Conservation (phyloP, 2,113 vertebrate species). For the Xiphophorus maculatus region DNA sequence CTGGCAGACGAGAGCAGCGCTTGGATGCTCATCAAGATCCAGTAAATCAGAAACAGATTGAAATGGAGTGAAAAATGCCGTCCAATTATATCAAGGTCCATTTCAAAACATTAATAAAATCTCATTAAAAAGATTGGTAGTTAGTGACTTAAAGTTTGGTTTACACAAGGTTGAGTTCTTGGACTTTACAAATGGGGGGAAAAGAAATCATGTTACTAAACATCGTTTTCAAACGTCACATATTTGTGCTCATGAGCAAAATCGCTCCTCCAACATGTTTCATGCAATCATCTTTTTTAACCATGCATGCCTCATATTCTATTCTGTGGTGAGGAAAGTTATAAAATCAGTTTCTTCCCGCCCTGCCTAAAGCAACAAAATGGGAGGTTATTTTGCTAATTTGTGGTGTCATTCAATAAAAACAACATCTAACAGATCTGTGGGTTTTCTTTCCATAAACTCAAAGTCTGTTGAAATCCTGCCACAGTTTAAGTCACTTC, state of each 20-base stretch:
- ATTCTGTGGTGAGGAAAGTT: slow-evolving; percentile 7
- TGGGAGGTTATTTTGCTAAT: slow-evolving; percentile 15
- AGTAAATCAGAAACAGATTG: slow-evolving; percentile 74
- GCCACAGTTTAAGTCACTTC: neutral
- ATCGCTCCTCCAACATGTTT: slow-evolving; percentile 6
- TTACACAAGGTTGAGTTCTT: neutral
- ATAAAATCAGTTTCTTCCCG: slow-evolving; percentile 2
- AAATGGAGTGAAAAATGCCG: slow-evolving; percentile 60
- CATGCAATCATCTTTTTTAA: slow-evolving; percentile 10
- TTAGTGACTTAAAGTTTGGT: neutral
- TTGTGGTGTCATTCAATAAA: slow-evolving; percentile 10
- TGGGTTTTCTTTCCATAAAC: slow-evolving; percentile 15
- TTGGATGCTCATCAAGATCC: slow-evolving; percentile 61
- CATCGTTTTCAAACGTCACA: neutral
- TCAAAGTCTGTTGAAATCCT: slow-evolving; percentile 5
- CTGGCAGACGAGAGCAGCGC: slow-evolving; percentile 56
- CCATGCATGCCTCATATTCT: neutral
- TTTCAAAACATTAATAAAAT: slow-evolving; percentile 40
- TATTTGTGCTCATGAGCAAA: slow-evolving; percentile 11
- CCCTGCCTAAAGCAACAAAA: slow-evolving; percentile 5
- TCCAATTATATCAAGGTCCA: slow-evolving; percentile 38
- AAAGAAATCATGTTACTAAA: neutral
- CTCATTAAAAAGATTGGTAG: slow-evolving; percentile 21
- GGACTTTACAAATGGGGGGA: no score
- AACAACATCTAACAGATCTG: slow-evolving; percentile 28